Evolutionary conservation across 2,888 invertebrate genomes (phyloP).

Genomic region (Amblyjoppa proteus): DNA sequence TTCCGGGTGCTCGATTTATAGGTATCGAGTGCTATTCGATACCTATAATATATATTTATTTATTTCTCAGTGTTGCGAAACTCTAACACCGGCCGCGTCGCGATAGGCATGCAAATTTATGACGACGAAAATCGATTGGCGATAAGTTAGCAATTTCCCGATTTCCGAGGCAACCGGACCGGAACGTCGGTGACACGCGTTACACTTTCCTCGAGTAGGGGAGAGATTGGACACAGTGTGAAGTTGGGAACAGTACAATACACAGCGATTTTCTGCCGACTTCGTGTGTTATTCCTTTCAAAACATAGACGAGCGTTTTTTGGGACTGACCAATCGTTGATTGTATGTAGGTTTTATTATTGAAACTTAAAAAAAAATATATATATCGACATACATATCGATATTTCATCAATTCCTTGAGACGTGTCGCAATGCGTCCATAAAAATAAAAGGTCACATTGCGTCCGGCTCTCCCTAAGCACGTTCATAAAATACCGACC

Average conservation of each 20-base stretch:
- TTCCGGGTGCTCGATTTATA: background rate
- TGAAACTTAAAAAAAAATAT: background rate
- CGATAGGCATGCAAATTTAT: constrained; percentile 43
- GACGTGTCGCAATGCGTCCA: background rate
- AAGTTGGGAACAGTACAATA: background rate
- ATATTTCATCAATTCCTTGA: background rate
- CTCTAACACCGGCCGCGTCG: background rate
- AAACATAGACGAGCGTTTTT: background rate
- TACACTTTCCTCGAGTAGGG: background rate
- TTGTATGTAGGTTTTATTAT: background rate
- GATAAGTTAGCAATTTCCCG: background rate
- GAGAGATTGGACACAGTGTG: background rate
- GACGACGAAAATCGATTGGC: constrained; percentile 28
- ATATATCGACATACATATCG: background rate
- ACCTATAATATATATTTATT: constrained; percentile 7
- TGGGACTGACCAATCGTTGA: background rate
- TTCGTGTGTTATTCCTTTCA: background rate
- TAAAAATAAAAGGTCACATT: background rate
- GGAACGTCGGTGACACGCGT: background rate
- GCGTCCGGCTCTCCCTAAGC: too few relatives aligned
- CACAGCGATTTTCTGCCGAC: background rate
- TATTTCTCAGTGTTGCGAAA: background rate
- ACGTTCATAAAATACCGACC: too few relatives aligned
- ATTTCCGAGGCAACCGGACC: background rate
- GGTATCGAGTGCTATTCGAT: background rate